Base-by-base conservation (phyloP, 92 coral and sea anemone species). In the Pocillopora meandrina region DNA sequence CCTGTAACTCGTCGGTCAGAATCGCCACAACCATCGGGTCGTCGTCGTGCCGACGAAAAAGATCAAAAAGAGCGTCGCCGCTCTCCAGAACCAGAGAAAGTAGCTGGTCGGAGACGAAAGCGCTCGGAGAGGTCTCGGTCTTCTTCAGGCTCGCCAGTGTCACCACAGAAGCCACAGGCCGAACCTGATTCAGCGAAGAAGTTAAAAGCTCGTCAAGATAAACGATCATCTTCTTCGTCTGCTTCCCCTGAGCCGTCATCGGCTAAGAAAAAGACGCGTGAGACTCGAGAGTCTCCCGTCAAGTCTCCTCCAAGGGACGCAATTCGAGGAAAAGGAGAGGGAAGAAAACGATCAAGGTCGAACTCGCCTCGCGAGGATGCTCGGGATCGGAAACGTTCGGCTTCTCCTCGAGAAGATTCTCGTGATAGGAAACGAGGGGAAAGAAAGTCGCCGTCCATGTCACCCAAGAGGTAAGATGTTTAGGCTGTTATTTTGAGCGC, bases 1-100 rank as follows among this genome's bases (percentile, higher is more conserved):
- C 90, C 89, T 3, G 15, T 59, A 31, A 52, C 88, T 52, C 96
- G 96, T 69, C 88, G 91, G 77, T 70, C 82, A 71, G 86, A 86
- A 2, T 87, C 72, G 67, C 75, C 85, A 56, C 87, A 89, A 20
- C 87, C 94, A 9, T 84, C 85, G 56, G 80, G 89, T 68, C 87
- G 85, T 59, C 91, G 90, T 67, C 74, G 87, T 65, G 87, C 57
- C 14, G 74, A 23, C 1, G 86, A 83, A 5, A 74, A 33, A 49
- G 80, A 31, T 10, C 73, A 56, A 33, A 83, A 55, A 83, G 79
- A 80, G 26, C 83, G 81, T 65, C 90, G 81, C 56, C 82, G 86
- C 58, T 80, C 86, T 33, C 90, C 90, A 9, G 90, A 80, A 65
- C 86, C 68, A 8, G 90, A 87, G 36, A 87, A 68, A 59, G 65